A percentile compares a stretch with the other conserved stretches of the same genome.
phyloP scores from a whole-genome alignment of 2,797 vertebrate genomes.

The Anabacerthia variegaticeps region DNA sequence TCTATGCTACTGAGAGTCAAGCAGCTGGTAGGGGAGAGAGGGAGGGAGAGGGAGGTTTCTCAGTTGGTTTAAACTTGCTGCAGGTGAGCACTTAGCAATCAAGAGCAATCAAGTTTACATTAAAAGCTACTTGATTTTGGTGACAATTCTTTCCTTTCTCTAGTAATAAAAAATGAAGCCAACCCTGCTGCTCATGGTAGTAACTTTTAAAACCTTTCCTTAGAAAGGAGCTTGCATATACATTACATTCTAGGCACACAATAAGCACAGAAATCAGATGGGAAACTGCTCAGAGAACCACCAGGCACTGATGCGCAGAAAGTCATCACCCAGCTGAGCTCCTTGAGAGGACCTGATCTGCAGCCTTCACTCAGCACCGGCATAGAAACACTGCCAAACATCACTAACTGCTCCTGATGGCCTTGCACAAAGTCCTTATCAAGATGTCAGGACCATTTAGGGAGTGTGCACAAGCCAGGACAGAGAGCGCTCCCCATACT shows the following conservation, averaged over 20 bases:
- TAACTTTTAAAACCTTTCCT: background rate
- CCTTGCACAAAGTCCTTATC: fast-evolving
- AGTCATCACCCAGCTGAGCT: background rate
- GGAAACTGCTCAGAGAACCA: background rate
- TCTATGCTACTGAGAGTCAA: background rate
- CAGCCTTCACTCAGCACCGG: background rate
- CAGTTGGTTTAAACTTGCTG: background rate
- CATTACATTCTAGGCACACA: background rate
- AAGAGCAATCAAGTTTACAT: background rate
- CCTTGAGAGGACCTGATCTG: background rate
- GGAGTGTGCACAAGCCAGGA: background rate
- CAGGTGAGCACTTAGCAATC: background rate
- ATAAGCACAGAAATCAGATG: background rate
- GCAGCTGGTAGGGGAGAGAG: background rate
- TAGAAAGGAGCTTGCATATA: background rate
- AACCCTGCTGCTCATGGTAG: background rate
- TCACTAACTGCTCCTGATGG: background rate
- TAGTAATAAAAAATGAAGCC: background rate
- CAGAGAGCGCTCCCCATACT: fast-evolving
- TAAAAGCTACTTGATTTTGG: background rate
- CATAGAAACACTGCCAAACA: background rate
- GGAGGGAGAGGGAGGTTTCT: background rate
- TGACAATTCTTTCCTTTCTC: background rate
- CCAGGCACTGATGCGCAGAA: background rate
- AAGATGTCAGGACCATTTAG: background rate